Conservation (phyloP, 2,888 invertebrate species). For the Cataglyphis cursor region DNA sequence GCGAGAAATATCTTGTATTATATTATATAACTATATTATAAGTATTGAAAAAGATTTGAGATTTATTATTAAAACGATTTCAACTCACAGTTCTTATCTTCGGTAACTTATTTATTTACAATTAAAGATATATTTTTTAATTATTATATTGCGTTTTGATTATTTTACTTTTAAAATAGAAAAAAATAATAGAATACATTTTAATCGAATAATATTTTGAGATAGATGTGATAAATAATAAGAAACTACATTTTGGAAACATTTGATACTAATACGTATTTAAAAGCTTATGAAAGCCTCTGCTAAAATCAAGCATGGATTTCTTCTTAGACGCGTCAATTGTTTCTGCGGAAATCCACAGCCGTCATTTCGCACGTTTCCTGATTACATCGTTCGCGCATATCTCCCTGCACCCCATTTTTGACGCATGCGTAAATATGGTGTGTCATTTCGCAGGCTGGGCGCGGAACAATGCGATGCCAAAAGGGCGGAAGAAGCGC, state of each 20-base stretch:
- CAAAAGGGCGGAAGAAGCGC: conserved; percentile 57
- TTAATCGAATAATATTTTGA: background rate
- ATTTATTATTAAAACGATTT: conserved; percentile 16
- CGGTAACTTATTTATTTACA: background rate
- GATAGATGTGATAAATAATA: background rate
- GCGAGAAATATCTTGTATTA: background rate
- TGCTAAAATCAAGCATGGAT: conserved; percentile 67
- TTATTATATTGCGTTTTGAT: background rate
- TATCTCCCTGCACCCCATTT: conserved; percentile 58
- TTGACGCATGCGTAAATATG: conserved; percentile 78
- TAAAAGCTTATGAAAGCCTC: conserved; percentile 63
- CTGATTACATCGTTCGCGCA: conserved; percentile 56
- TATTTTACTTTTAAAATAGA: background rate
- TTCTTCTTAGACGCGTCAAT: conserved; percentile 76
- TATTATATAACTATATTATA: background rate
- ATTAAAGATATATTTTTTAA: background rate
- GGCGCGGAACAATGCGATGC: conserved; percentile 57
- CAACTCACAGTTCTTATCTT: background rate
- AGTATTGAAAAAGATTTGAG: too few species aligned
- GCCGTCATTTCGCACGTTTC: conserved; percentile 79
- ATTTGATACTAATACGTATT: background rate
- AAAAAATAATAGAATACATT: background rate
- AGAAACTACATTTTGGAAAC: background rate
- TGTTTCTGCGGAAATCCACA: conserved; percentile 77
- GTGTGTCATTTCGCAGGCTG: conserved; percentile 82